phyloP scores from a whole-genome alignment of 2,797 vertebrate species.

The Carapus acus region DNA sequence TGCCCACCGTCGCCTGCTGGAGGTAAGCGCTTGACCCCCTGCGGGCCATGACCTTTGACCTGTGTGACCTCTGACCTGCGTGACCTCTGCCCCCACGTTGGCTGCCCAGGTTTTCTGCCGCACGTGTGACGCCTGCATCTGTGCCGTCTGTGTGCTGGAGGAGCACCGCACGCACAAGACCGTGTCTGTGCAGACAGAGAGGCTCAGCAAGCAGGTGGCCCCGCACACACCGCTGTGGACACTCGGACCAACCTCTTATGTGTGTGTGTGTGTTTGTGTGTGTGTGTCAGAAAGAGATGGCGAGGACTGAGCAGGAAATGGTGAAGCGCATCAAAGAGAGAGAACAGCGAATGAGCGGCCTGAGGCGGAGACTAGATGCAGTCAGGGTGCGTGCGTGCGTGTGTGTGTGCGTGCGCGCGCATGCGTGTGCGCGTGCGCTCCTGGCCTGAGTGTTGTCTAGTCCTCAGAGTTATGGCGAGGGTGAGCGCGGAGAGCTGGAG shows the following conservation, averaged over 20 bases:
- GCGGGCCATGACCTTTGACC: background rate
- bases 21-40: slow-evolving; percentile 58
- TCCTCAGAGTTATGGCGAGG: slow-evolving; percentile 55
- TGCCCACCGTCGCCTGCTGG: slow-evolving; percentile 78
- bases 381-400: slow-evolving; percentile 51
- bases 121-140: slow-evolving; percentile 77
- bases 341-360: slow-evolving; percentile 40
- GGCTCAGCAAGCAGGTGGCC: slow-evolving; percentile 67
- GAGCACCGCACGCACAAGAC: slow-evolving; percentile 70
- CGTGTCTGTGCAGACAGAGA: slow-evolving; percentile 71
- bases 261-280: no score
- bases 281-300: slow-evolving; percentile 61
- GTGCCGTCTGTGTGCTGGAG: slow-evolving; percentile 79
- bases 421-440: no score
- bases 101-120: slow-evolving; percentile 74
- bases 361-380: slow-evolving; percentile 60
- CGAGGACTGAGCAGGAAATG: slow-evolving; percentile 69
- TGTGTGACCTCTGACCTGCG: background rate
- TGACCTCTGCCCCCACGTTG: slow-evolving; percentile 3
- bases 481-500: slow-evolving; percentile 61
- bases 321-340: slow-evolving; percentile 63
- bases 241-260: no score
- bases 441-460: no score
- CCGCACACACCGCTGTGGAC: no score
- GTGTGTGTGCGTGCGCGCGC: no score